Conservation (phyloP, 2,888 invertebrate genomes). For the Drosophila rellima region DNA sequence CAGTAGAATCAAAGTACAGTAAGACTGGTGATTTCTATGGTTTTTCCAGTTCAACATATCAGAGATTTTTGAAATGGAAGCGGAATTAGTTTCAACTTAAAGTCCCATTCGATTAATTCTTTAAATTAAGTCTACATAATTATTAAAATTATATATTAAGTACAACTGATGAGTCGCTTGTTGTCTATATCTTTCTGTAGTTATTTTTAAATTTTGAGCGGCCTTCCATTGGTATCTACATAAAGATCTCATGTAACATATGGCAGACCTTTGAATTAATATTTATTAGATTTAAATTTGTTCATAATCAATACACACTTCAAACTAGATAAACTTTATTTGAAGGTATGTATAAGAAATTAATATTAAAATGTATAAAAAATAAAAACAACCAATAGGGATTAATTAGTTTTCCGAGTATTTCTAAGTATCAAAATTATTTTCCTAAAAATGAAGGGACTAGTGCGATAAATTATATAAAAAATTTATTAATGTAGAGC, state of each 20-base stretch:
- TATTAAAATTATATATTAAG: background rate
- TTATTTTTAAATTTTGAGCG: background rate
- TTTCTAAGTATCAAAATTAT: no score
- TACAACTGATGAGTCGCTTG: background rate
- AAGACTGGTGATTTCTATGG: constrained; percentile 48
- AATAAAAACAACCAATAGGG: background rate
- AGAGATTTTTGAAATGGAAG: background rate
- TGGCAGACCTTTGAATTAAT: background rate
- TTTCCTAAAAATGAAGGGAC: no score
- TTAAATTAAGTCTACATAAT: background rate
- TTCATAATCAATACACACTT: background rate
- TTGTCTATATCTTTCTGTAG: background rate
- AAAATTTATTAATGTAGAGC: no score
- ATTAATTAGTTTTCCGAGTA: background rate
- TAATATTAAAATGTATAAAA: no score
- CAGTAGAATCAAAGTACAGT: constrained; percentile 64
- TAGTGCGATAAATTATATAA: no score
- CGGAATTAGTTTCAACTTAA: background rate
- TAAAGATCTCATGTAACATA: background rate
- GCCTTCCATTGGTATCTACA: no score
- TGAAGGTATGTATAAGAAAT: background rate
- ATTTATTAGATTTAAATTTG: background rate
- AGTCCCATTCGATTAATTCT: background rate
- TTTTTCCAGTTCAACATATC: constrained; percentile 5
- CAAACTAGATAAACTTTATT: background rate